phyloP scores from a whole-genome alignment of 64 coral and sea anemone species.

The Acropora tenuis region DNA sequence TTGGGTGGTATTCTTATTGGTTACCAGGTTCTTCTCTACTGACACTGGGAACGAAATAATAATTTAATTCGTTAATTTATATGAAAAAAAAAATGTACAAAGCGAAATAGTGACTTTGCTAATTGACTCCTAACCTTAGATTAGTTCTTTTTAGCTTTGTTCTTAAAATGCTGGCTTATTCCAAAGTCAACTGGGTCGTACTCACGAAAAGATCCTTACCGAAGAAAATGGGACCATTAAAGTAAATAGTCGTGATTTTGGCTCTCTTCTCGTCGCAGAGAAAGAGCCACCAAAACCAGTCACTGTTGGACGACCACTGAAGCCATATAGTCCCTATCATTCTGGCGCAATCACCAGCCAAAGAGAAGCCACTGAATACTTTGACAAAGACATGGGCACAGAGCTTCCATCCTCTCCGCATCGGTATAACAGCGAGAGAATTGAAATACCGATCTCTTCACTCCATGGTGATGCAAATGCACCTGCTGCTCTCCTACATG shows the following conservation, averaged over 20 bases:
- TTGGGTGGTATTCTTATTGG: no score
- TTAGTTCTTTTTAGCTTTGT: no score
- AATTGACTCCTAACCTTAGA: no score
- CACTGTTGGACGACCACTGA: neutral
- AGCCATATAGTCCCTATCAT: neutral
- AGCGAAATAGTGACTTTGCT: no score
- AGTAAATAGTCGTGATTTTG: neutral
- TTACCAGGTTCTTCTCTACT: no score
- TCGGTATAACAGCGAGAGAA: neutral
- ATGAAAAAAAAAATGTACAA: no score
- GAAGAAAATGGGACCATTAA: no score
- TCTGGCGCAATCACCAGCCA: neutral
- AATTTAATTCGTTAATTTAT: no score
- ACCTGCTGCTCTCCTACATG: neutral
- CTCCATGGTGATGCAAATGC: neutral
- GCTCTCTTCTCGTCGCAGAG: neutral
- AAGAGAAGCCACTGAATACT: neutral
- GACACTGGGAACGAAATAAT: no score
- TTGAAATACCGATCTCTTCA: conserved; percentile 53
- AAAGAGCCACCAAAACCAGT: neutral
- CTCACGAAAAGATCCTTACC: no score
- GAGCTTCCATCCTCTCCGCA: neutral
- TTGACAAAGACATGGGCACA: neutral
- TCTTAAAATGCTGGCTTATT: no score
- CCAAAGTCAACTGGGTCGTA: no score